Base-by-base conservation (phyloP, 2,888 invertebrate genomes). In the Unio delphinus region DNA sequence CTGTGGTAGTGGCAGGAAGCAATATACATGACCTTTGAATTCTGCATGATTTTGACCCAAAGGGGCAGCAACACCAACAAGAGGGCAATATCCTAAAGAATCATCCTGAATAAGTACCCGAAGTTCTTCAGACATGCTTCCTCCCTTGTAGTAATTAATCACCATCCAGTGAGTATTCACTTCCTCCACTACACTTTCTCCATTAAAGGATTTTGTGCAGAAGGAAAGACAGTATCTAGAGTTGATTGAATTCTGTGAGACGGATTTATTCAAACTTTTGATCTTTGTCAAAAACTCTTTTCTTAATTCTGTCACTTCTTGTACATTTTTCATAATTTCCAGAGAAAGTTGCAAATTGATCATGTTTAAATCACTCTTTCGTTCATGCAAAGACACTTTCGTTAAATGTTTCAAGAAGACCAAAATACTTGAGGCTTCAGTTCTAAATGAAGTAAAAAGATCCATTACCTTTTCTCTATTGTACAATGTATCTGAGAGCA, bases 371-470 rank as follows among this genome's bases (percentile, higher is more conserved):
- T 45, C 3, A 45, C 15, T 15, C 45, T 45, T 45, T 45, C 45
- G 8, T 4, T 45, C 45, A 45, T 45, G 45, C 15, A 45, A 45
- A 20, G 20, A 73, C 15, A 87, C 79, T 26, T 67, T 67, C 65
- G 82, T 83, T 7, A 89, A 68, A 45, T 74, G 78, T 67, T 81
- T 85, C n/a, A 88, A 74, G 69, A 89, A 89, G 11, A 88, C 45
- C 45, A 88, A 74, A 20, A 83, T 69, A 17, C 83, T 74, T 18
- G 83, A 78, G 11, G 87, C 82, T 45, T 86, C 86, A 7, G 79
- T 65, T 64, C 76, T 73, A 68, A 87, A 86, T 20, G 83, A 74
- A 15, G 74, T 70, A 61, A 86, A 82, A 15, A 88, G 73, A 18
- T 82, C 78, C 28, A 69, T 65, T 18, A 86, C 78, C 63, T 83